phyloP scores from a whole-genome alignment of 2,797 vertebrate species.

The Pseudochromis fuscus region DNA sequence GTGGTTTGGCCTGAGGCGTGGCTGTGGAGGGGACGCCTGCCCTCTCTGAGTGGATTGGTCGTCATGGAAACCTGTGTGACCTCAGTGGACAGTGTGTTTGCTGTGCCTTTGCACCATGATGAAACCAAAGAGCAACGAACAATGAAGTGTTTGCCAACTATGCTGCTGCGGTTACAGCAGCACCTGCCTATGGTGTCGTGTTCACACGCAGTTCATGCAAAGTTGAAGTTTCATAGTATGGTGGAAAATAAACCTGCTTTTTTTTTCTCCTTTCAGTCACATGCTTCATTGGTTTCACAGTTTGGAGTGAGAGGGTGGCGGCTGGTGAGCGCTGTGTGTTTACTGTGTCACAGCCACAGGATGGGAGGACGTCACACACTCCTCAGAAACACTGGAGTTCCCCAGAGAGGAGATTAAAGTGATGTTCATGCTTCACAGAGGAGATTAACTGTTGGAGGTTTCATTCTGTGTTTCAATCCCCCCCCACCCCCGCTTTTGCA shows the following conservation, averaged over 20 bases:
- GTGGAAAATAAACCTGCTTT: neutral
- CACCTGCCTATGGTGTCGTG: neutral
- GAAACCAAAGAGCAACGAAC: neutral
- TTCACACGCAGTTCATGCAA: neutral
- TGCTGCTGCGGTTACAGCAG: neutral
- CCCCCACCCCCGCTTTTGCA: neutral
- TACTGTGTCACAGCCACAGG: neutral
- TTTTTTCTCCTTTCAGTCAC: neutral
- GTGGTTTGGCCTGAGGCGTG: too few relatives aligned
- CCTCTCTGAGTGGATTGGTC: neutral
- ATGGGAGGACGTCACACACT: too few relatives aligned
- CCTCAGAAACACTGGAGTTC: neutral
- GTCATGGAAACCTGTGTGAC: neutral
- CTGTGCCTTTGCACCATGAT: neutral
- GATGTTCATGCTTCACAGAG: neutral
- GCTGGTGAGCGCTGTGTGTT: neutral
- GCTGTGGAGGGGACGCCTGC: too few relatives aligned
- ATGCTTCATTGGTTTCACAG: neutral
- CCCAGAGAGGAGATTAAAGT: neutral
- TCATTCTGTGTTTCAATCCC: constrained; percentile 15
- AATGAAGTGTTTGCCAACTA: neutral
- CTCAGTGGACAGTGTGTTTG: neutral
- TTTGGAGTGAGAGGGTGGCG: neutral
- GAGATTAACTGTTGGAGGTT: constrained; percentile 4
- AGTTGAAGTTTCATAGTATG: neutral